phyloP scores from a whole-genome alignment of 2,888 invertebrate genomes.

The Epirrhoe alternata region DNA sequence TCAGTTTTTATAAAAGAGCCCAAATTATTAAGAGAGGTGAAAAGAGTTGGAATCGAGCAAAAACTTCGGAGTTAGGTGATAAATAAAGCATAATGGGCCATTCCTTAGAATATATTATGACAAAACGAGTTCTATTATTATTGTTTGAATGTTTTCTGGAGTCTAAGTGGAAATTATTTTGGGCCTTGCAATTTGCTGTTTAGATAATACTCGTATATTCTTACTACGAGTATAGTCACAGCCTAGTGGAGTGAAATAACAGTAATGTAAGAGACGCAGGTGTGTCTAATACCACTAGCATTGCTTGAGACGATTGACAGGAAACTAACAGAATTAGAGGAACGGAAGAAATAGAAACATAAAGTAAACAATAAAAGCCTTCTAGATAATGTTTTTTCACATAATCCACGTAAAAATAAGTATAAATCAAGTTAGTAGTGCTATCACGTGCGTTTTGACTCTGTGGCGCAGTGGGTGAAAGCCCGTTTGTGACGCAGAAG shows the following conservation, averaged over 20 bases:
- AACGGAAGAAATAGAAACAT: no score
- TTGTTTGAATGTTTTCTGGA: slow-evolving; percentile 39
- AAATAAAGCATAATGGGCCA: slow-evolving; percentile 73
- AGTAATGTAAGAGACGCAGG: no score
- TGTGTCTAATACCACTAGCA: no score
- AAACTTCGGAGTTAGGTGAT: slow-evolving; percentile 63
- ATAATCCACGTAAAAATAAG: no score
- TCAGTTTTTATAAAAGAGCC: slow-evolving; percentile 52
- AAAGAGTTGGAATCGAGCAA: slow-evolving; percentile 63
- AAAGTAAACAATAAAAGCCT: no score
- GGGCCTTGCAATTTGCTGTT: slow-evolving; percentile 12
- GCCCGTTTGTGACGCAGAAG: no score
- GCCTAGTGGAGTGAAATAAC: background rate
- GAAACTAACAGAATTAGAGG: no score
- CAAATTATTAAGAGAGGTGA: slow-evolving; percentile 55
- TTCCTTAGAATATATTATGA: slow-evolving; percentile 70
- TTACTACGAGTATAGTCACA: background rate
- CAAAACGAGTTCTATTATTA: slow-evolving; percentile 63
- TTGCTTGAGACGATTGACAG: no score
- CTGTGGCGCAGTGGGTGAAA: no score
- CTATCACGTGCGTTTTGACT: no score
- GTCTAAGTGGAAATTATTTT: slow-evolving; percentile 19
- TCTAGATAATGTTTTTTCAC: no score
- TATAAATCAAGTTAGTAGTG: no score
- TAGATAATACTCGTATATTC: slow-evolving; percentile 1